A percentile compares a stretch with the other conserved stretches of the same genome.
Evolutionary conservation across 2,113 vertebrate species (phyloP).

Genomic region (Melanerpes formicivorus): DNA sequence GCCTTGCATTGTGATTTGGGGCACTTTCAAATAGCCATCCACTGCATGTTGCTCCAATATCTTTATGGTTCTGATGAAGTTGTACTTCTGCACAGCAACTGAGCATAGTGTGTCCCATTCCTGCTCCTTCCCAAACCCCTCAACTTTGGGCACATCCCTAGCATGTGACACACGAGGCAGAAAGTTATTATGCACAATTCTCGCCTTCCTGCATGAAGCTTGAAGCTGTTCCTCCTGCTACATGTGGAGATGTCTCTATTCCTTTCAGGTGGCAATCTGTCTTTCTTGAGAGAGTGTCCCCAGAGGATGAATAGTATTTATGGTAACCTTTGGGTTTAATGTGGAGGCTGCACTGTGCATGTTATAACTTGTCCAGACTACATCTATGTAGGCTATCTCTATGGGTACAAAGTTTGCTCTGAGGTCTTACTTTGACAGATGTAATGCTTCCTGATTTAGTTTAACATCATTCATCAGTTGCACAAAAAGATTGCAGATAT

Average conservation of each 20-base stretch:
- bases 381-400: not conserved
- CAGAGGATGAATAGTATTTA: not conserved
- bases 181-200: accelerated
- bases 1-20: not conserved
- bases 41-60: not conserved
- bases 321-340: not conserved
- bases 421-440: not conserved
- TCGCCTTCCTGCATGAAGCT: not conserved
- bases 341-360: not conserved
- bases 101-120: not conserved
- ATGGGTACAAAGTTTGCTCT: not conserved
- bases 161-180: accelerated
- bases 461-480: not conserved
- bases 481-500: not conserved
- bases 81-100: not conserved
- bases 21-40: not conserved
- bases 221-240: not conserved
- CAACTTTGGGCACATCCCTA: not conserved
- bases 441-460: not conserved
- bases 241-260: not conserved
- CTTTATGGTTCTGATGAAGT: not conserved
- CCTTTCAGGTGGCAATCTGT: not conserved
- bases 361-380: not conserved
- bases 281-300: not conserved
- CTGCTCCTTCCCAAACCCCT: accelerated